These are phyloP conservation scores for Ypsolopha sequella DNA, from an alignment of 2,888 invertebrate species.

Conservation along the genomic window DNA sequence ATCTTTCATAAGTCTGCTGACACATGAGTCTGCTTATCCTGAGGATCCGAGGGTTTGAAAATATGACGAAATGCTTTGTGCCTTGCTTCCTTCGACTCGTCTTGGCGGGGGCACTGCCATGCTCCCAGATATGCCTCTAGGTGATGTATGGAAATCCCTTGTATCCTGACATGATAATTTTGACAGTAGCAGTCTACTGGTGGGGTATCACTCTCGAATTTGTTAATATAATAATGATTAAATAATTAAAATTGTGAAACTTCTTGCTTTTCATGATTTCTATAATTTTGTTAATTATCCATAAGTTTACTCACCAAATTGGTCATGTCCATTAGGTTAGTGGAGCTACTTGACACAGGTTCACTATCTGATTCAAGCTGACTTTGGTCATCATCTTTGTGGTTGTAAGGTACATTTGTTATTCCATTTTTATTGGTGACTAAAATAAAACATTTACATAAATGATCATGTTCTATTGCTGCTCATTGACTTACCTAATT, in stretches of 20 bases:
- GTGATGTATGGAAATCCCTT: too few relatives aligned
- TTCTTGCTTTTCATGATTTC: not conserved
- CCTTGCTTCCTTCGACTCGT: too few relatives aligned
- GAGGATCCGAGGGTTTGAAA: too few relatives aligned
- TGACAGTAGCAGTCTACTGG: too few relatives aligned
- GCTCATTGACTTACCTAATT: not conserved
- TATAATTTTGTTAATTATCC: not conserved
- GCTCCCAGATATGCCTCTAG: too few relatives aligned
- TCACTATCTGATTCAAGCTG: conserved; percentile 22
- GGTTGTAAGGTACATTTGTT: conserved; percentile 24
- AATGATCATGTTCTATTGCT: not conserved
- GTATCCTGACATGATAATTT: too few relatives aligned
- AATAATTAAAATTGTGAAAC: not conserved
- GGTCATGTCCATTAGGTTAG: conserved; percentile 49
- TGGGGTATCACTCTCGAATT: too few relatives aligned
- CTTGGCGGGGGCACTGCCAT: too few relatives aligned
- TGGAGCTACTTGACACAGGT: conserved; percentile 43
- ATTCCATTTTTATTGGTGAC: conserved; percentile 42
- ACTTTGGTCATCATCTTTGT: conserved; percentile 19
- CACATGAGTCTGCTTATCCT: too few relatives aligned
- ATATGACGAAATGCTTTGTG: too few relatives aligned
- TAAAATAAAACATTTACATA: conserved; percentile 17
- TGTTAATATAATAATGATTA: too few relatives aligned
- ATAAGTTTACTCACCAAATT: conserved; percentile 40
- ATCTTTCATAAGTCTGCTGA: too few relatives aligned